Evolutionary conservation across 1,140 invertebrate species (phyloP), one percentile per base, ranked within the genome.

Genomic region (Cheumatopsyche charites): DNA sequence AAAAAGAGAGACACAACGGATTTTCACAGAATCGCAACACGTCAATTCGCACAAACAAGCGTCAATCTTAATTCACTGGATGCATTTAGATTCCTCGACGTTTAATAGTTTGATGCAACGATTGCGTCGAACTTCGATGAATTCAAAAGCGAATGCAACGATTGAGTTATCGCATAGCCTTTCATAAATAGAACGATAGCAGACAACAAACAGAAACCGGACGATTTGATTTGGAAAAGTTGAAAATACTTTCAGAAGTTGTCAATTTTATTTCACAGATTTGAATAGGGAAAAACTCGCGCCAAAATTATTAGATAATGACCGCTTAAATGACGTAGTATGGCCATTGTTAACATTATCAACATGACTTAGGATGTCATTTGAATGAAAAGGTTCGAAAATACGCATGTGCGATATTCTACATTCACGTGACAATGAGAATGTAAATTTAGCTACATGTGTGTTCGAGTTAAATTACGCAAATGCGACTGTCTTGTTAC

Each of bases 61-160:
- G 47, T 52, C 47, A 52, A 52, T 52, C 47, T 52, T 15, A 52
- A 52, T 52, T 52, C 47, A 2, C n/a, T 5, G 47, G 1, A 52
- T 17, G 47, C 15, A 52, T 52, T 17, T 52, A 52, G 47, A 52
- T 52, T 19, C 0, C 5, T 17, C n/a, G 47, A 15, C 47, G 19
- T 17, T n/a, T n/a, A n/a, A n/a, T n/a, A n/a, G n/a, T n/a, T n/a
- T 17, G 47, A 9, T 52, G 15, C 19, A 19, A 17, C 19, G 13
- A 52, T 17, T 7, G 43, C 47, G 47, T 17, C 47, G 19, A 52
- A 52, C 47, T 1, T 6, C 6, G 19, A 19, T 52, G 47, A 13
- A 52, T 52, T 52, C 15, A 2, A 17, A 52, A 17, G 47, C 13
- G 19, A 2, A 9, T 52, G 15, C 47, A n/a, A n/a, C n/a, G 29